Conservation (phyloP, 1,140 invertebrate species). For the Pseudachorutes palmiensis region DNA sequence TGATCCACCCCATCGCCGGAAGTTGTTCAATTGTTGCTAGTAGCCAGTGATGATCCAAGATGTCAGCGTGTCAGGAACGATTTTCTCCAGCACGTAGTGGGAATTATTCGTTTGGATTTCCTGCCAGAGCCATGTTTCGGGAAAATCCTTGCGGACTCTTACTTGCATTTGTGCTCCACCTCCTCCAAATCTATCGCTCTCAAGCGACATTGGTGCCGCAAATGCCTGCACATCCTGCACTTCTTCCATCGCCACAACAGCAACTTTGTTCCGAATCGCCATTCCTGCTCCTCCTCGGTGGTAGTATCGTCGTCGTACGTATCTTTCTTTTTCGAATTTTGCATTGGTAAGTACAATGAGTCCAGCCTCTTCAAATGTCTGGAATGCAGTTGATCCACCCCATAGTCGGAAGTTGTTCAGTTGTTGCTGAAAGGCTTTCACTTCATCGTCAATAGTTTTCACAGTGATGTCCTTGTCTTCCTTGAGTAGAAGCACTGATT, state of each 20-base stretch:
- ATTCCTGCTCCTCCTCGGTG: not conserved
- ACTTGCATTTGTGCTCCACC: constrained; percentile 31
- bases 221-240: not conserved
- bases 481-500: constrained; percentile 17
- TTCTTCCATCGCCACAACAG: not conserved
- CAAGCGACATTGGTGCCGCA: not conserved
- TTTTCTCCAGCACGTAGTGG: constrained; percentile 44
- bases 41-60: constrained; percentile 89
- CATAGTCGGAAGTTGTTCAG: not conserved
- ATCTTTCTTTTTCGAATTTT: constrained; percentile 3
- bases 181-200: not conserved
- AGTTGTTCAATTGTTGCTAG: constrained; percentile 40
- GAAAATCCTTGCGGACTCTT: constrained; percentile 55
- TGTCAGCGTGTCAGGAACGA: constrained; percentile 78
- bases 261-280: not conserved
- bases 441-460: constrained; percentile 12
- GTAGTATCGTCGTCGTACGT: not conserved
- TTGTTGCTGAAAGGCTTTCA: not conserved
- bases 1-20: constrained; percentile 11
- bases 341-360: constrained; percentile 16
- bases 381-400: constrained; percentile 5
- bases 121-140: constrained; percentile 58
- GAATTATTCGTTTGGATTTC: constrained; percentile 46
- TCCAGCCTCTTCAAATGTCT: constrained; percentile 21
- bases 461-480: constrained; percentile 17